Percentiles rank a stretch among this genome's conserved stretches.
Conservation (phyloP, 23 tunicate genomes). For the Clavelina lepadiformis region DNA sequence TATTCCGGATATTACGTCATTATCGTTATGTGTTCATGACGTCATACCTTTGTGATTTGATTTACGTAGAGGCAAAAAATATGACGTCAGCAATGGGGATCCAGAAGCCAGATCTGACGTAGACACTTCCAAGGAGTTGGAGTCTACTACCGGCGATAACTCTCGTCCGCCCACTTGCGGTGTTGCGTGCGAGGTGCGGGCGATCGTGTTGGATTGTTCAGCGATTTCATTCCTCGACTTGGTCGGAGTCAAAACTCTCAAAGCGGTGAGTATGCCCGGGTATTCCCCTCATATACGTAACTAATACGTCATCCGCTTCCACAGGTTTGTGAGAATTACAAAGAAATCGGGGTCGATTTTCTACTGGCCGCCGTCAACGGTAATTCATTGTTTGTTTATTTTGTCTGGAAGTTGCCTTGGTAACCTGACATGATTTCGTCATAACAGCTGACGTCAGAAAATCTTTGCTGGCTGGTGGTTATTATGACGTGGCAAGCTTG, state of each 20-base stretch:
- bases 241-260: slow-evolving; percentile 57
- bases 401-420: not conserved
- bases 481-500: slow-evolving; percentile 49
- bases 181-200: too few species aligned
- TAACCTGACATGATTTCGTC: not conserved
- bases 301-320: too few species aligned
- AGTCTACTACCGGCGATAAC: too few species aligned
- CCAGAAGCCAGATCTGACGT: too few species aligned
- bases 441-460: slow-evolving; percentile 48
- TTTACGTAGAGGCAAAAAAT: too few species aligned
- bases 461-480: slow-evolving; percentile 20
- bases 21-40: too few species aligned
- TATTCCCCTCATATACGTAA: too few species aligned
- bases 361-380: slow-evolving; percentile 44
- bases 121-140: too few species aligned
- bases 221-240: slow-evolving; percentile 69
- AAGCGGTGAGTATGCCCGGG: slow-evolving; percentile 39
- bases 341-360: slow-evolving; percentile 33
- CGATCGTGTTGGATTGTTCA: slow-evolving; percentile 84
- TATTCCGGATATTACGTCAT: too few species aligned
- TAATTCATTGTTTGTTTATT: slow-evolving; percentile 20
- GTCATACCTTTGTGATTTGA: too few species aligned
- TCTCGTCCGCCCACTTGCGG: too few species aligned
- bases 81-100: too few species aligned
- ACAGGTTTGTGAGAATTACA: slow-evolving; percentile 33